These are phyloP conservation scores for Vipera latastei DNA, from an alignment of 2,797 vertebrate genomes.

Conservation along the genomic window DNA sequence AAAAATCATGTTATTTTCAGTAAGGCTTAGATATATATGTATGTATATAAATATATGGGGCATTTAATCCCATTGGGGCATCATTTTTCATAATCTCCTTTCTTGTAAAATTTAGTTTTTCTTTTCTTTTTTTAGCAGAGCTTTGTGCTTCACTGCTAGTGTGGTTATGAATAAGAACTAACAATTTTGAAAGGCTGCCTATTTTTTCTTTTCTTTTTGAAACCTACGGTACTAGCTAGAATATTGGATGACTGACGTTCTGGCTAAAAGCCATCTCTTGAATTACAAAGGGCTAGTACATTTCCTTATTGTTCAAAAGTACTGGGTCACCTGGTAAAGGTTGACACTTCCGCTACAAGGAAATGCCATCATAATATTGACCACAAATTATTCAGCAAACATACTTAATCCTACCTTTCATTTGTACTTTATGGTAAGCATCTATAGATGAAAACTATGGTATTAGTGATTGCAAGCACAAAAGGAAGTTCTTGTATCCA, in stretches of 20 bases:
- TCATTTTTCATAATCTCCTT: background rate
- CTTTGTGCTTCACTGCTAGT: background rate
- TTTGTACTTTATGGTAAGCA: slow-evolving; percentile 76
- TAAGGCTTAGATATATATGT: background rate
- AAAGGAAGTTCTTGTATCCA: slow-evolving; percentile 77
- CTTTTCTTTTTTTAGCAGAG: background rate
- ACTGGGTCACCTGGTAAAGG: background rate
- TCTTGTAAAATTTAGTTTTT: background rate
- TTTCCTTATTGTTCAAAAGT: background rate
- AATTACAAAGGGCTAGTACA: background rate
- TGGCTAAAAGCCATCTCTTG: background rate
- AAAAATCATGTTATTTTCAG: background rate
- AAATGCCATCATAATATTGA: slow-evolving; percentile 60
- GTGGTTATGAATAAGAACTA: background rate
- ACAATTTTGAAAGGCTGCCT: background rate
- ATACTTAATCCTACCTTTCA: slow-evolving; percentile 75
- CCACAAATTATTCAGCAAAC: slow-evolving; percentile 70
- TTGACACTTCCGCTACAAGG: background rate
- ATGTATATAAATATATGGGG: background rate
- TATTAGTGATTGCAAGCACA: slow-evolving; percentile 72
- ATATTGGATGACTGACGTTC: background rate
- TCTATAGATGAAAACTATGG: slow-evolving; percentile 76
- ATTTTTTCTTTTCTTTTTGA: background rate
- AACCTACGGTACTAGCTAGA: background rate
- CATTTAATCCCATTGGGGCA: background rate